phyloP scores from a whole-genome alignment of 64 coral and sea anemone species.

The Trachythela sp. region DNA sequence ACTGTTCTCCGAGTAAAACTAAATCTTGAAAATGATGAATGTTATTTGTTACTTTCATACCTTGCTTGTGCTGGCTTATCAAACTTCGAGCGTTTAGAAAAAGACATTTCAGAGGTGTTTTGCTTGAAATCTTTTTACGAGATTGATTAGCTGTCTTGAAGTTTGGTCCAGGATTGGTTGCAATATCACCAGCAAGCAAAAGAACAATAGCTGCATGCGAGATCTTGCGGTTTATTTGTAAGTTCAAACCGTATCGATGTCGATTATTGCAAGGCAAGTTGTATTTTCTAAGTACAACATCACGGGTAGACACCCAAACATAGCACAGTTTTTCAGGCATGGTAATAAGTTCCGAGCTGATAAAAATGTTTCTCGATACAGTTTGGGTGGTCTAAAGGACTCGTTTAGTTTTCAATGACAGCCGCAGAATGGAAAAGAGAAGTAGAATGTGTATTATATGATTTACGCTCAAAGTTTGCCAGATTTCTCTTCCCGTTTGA shows the following conservation, averaged over 20 bases:
- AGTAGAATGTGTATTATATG: no score
- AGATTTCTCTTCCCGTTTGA: no score
- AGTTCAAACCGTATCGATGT: neutral
- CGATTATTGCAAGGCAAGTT: neutral
- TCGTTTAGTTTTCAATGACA: no score
- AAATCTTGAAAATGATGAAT: no score
- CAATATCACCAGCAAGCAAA: no score
- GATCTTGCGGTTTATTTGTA: neutral
- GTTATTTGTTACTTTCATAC: no score
- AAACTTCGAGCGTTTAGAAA: neutral
- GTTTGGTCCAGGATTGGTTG: neutral
- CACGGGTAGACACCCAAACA: neutral
- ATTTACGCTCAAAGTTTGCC: no score
- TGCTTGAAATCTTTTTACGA: neutral
- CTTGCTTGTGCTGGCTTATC: no score
- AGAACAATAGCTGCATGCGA: neutral
- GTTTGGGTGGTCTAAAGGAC: neutral
- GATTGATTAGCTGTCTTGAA: neutral
- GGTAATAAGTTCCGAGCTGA: neutral
- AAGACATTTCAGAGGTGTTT: neutral
- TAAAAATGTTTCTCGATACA: neutral
- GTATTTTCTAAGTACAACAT: neutral
- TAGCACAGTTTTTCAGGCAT: neutral
- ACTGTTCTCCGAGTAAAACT: no score
- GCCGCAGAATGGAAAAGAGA: no score